Conservation (phyloP, 2,797 vertebrate species). For the Tachyglossus aculeatus region DNA sequence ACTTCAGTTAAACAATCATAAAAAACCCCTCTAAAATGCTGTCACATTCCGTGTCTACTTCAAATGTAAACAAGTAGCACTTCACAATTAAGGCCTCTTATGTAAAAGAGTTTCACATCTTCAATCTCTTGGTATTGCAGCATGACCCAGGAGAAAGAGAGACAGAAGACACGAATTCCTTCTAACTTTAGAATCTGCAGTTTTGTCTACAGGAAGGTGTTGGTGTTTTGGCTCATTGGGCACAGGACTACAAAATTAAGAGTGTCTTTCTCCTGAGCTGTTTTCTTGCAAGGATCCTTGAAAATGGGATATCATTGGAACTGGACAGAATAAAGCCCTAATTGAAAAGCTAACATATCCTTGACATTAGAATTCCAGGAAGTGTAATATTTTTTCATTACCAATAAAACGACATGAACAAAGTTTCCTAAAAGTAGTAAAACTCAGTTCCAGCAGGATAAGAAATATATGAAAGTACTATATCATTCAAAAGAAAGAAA, state of each 20-base stretch:
- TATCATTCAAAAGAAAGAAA: no score
- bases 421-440: no score
- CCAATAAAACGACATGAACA: no score
- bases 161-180: neutral
- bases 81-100: slow-evolving; percentile 40
- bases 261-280: neutral
- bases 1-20: slow-evolving; percentile 53
- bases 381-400: no score
- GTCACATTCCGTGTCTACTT: neutral
- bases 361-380: accelerated
- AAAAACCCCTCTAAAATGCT: slow-evolving; percentile 23
- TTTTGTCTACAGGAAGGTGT: neutral
- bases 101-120: slow-evolving; percentile 11
- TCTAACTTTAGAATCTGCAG: neutral
- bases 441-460: no score
- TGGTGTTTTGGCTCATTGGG: neutral
- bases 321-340: no score
- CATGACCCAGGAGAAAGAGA: neutral
- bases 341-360: no score
- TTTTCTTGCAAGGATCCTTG: neutral
- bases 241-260: neutral
- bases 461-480: no score
- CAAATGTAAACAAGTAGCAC: slow-evolving; percentile 23
- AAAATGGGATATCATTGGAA: neutral
- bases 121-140: neutral